Evolutionary conservation across 2,797 vertebrate species (phyloP).

Genomic region (Spinibarbus caldwelli): DNA sequence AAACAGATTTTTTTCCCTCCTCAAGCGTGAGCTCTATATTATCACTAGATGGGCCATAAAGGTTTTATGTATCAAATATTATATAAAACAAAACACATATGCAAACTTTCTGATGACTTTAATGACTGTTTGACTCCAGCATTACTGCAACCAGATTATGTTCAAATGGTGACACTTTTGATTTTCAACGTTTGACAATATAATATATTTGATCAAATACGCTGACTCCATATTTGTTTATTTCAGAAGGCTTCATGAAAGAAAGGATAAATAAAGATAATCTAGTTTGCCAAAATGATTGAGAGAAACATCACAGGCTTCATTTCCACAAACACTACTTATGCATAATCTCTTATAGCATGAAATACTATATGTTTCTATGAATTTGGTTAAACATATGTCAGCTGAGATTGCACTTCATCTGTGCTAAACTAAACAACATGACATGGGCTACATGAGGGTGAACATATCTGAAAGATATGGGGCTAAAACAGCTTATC

Average conservation of each 20-base stretch:
- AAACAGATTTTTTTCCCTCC: neutral
- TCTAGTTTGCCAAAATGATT: conserved; percentile 34
- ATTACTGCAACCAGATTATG: neutral
- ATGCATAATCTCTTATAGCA: conserved; percentile 50
- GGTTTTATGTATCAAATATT: too few relatives aligned
- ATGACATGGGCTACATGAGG: conserved; percentile 48
- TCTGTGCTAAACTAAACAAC: conserved; percentile 61
- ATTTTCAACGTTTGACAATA: neutral
- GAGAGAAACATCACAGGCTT: conserved; percentile 57
- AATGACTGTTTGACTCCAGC: neutral
- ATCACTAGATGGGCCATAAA: neutral
- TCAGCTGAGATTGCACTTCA: conserved; percentile 51
- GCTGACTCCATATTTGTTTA: neutral
- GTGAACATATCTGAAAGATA: conserved; percentile 27
- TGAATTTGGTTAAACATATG: conserved; percentile 64
- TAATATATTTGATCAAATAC: neutral
- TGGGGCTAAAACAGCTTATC: conserved; percentile 28
- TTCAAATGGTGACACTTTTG: neutral
- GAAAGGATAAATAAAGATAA: neutral
- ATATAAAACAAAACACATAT: too few relatives aligned
- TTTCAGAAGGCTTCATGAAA: neutral
- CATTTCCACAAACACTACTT: conserved; percentile 61
- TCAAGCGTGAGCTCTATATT: neutral
- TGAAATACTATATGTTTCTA: conserved; percentile 64
- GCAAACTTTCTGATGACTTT: too few relatives aligned